Evolutionary conservation across 2,113 vertebrate species (phyloP), one percentile per base, ranked within the genome.

Genomic region (Turdus rufiventris): DNA sequence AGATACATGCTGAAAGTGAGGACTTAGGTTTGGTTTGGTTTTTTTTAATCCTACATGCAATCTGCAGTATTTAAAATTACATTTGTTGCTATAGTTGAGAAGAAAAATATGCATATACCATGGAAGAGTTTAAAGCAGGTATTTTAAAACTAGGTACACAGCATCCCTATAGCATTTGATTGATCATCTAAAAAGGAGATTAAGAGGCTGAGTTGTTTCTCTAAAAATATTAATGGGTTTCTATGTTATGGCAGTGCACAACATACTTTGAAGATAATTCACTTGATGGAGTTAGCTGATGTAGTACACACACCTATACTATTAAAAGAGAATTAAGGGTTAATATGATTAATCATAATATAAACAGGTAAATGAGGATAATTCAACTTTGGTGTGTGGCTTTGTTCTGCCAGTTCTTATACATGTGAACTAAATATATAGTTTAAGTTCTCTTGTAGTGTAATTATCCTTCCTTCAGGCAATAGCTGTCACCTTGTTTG

Each of bases 391-490:
- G 19, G 10, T 60, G 11, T 77, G 16, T 48, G 61, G 19, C n/a
- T 88, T 93, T 96, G n/a, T 90, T 76, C 63, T 76, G 31, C 31
- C n/a, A 63, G 10, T 71, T 80, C 40, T 80, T 92, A 31, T 58
- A 60, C 51, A 54, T 36, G 31, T 60, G 68, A 91, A 77, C 26
- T 34, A 67, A 86, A 91, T 72, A 81, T 36, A 28, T 40, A 65
- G 53, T 63, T 71, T 84, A 85, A 86, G 23, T 75, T 93, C 31
- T 86, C 45, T 68, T 75, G 51, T 58, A 57, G 58, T 68, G 33
- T 68, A 92, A 81, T 94, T 94, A 81, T 79, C 70, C 80, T 74
- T 87, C 45, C 80, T 91, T 85, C 61, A 92, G 61, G 94, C 94
- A 81, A 17, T 77, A 87, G 57, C 48, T 93, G 70, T 96, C 91